Conservation (phyloP, 2,797 vertebrate species). For the Megaceryle alcyon region DNA sequence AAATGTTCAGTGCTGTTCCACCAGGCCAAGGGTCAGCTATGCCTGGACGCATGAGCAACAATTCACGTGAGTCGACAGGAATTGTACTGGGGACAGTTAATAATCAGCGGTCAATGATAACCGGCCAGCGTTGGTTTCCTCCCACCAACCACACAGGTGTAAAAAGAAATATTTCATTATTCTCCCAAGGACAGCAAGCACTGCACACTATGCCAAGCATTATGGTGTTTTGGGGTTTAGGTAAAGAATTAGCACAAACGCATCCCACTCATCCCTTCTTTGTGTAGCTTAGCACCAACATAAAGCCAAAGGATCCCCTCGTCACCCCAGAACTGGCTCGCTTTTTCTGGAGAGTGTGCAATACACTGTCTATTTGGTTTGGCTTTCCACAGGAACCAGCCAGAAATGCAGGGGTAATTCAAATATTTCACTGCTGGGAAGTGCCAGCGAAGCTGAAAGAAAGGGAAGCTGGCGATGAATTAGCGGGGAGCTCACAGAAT, state of each 20-base stretch:
- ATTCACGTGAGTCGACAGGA: neutral
- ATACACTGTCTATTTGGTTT: neutral
- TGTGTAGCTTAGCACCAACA: neutral
- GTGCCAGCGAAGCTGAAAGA: neutral
- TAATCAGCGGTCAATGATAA: neutral
- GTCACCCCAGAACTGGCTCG: neutral
- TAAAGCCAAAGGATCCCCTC: neutral
- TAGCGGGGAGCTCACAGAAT: neutral
- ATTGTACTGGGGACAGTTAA: neutral
- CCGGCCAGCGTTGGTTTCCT: neutral
- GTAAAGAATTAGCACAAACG: neutral
- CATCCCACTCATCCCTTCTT: neutral
- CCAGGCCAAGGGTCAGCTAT: neutral
- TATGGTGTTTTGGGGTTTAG: neutral
- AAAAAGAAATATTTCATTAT: neutral
- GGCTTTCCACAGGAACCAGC: fast-evolving
- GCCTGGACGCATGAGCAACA: neutral
- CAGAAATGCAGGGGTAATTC: neutral
- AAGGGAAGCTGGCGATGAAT: neutral
- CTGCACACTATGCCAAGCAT: neutral
- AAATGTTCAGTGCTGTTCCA: neutral
- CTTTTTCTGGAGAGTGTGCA: neutral
- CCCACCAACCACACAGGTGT: neutral
- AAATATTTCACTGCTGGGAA: neutral
- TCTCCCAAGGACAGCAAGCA: neutral